These are phyloP conservation scores for Drosophila planitibia DNA, from an alignment of 2,888 invertebrate genomes.

Conservation along the genomic window DNA sequence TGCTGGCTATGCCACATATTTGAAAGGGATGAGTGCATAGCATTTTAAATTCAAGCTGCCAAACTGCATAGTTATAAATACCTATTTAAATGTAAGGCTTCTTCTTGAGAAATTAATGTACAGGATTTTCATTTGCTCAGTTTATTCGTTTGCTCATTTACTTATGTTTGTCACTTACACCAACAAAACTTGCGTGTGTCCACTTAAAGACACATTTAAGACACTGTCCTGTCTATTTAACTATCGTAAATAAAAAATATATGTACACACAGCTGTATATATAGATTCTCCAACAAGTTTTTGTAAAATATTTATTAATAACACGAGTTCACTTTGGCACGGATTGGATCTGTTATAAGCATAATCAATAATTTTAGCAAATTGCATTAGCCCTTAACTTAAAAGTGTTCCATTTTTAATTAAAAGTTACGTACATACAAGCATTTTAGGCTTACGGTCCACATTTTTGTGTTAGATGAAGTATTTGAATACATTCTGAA, in stretches of 20 bases:
- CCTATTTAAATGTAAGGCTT: neutral
- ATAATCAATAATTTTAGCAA: neutral
- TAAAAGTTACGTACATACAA: neutral
- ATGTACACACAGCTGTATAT: constrained; percentile 28
- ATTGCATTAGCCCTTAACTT: neutral
- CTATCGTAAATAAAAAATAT: neutral
- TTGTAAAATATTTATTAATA: constrained; percentile 4
- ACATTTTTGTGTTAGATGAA: neutral
- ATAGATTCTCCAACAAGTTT: constrained; percentile 17
- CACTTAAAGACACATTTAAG: constrained; percentile 10
- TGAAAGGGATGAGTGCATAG: neutral
- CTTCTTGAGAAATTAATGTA: neutral
- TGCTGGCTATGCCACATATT: neutral
- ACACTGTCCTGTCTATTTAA: constrained; percentile 22
- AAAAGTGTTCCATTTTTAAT: neutral
- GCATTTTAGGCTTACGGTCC: neutral
- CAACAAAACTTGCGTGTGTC: constrained; percentile 1
- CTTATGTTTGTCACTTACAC: constrained; percentile 15
- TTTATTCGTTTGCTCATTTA: constrained; percentile 7
- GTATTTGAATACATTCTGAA: neutral
- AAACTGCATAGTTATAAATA: neutral
- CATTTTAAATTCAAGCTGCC: neutral
- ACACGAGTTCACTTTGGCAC: neutral
- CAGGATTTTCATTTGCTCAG: constrained; percentile 6
- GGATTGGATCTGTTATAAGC: constrained; percentile 15